phyloP scores from a whole-genome alignment of 1,140 invertebrate species.

The Drosophila insularis region DNA sequence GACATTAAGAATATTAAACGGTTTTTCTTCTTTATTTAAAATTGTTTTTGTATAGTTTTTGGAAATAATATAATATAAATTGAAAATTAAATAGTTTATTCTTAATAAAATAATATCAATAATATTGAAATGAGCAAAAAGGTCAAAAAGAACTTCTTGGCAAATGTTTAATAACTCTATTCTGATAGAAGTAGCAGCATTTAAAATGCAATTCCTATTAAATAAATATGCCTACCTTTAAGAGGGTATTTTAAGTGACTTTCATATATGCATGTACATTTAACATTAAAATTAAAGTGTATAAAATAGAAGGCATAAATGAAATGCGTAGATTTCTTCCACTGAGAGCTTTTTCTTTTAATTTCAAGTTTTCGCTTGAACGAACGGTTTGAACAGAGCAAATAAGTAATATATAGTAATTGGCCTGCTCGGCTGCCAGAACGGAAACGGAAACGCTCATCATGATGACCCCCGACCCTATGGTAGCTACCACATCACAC shows the following conservation, averaged over 20 bases:
- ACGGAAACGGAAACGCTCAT: slow-evolving; percentile 56
- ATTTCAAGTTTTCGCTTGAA: slow-evolving; percentile 47
- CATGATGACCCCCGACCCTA: slow-evolving; percentile 31
- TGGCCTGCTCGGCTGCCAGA: slow-evolving; percentile 46
- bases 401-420: slow-evolving; percentile 38
- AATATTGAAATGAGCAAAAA: too few species aligned
- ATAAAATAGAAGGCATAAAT: not conserved
- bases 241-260: too few species aligned
- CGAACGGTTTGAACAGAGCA: slow-evolving; percentile 51
- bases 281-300: too few species aligned
- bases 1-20: too few species aligned
- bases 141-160: not conserved
- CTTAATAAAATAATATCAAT: too few species aligned
- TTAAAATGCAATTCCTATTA: not conserved
- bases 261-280: too few species aligned
- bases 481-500: slow-evolving; percentile 22
- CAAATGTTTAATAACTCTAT: not conserved
- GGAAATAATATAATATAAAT: too few species aligned
- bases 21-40: too few species aligned
- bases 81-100: too few species aligned
- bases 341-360: slow-evolving; percentile 3
- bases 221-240: not conserved
- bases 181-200: not conserved
- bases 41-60: too few species aligned
- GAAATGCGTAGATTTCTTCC: not conserved